Evolutionary conservation across 2,888 invertebrate species (phyloP).

Genomic region (Nowickia ferox): DNA sequence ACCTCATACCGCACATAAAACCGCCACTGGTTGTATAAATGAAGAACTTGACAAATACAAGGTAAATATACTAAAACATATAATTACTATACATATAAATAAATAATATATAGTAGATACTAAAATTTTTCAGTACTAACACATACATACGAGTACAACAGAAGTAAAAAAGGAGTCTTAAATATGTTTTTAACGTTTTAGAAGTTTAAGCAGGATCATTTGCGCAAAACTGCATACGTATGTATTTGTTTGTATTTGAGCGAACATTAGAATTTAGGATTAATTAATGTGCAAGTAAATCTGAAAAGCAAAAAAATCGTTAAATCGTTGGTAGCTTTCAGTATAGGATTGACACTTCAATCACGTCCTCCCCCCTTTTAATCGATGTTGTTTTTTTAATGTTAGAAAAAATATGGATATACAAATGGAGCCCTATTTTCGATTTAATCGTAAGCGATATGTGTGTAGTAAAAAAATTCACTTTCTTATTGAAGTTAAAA

Average conservation of each 20-base stretch:
- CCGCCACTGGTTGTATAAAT: constrained; percentile 63
- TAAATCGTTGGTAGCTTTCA: no score
- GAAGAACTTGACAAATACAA: constrained; percentile 5
- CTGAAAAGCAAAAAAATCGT: no score
- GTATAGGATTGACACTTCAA: no score
- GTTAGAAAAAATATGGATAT: no score
- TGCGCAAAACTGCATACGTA: not conserved
- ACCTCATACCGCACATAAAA: constrained; percentile 57
- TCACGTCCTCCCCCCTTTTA: no score
- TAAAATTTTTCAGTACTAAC: constrained; percentile 11
- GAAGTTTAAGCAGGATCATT: constrained; percentile 8
- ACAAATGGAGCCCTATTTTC: no score
- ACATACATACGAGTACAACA: not conserved
- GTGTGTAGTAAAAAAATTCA: no score
- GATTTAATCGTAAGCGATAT: no score
- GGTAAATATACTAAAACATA: constrained; percentile 30
- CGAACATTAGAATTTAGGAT: no score
- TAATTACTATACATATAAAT: not conserved
- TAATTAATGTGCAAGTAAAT: no score
- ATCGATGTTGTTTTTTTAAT: no score
- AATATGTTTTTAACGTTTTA: constrained; percentile 25
- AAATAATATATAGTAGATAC: constrained; percentile 6
- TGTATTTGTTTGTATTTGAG: not conserved
- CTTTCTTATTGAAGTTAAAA: no score
- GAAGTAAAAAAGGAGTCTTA: constrained; percentile 42